Evolutionary conservation across 2,888 invertebrate genomes (phyloP).

Genomic region (Mellilla xanthometata): DNA sequence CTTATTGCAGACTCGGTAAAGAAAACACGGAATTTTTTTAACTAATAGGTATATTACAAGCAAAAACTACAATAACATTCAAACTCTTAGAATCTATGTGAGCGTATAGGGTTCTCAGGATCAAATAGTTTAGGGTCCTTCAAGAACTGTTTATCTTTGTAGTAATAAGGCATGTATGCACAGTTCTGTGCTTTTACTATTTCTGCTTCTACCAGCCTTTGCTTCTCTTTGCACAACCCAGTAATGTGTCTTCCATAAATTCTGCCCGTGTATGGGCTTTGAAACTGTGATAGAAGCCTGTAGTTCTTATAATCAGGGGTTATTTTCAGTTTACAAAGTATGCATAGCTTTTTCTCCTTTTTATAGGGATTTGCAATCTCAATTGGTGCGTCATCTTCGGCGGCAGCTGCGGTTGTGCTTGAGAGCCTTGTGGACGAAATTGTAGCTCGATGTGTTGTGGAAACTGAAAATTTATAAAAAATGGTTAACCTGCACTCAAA

Average conservation of each 20-base stretch:
- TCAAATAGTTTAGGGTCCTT: conserved; percentile 96
- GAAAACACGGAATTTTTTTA: too few species aligned
- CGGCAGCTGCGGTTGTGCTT: conserved; percentile 6
- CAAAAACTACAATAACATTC: conserved; percentile 9
- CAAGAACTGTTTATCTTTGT: conserved; percentile 90
- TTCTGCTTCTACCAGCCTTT: conserved; percentile 87
- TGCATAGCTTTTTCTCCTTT: conserved; percentile 87
- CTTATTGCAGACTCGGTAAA: too few species aligned
- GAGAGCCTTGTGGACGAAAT: conserved; percentile 39
- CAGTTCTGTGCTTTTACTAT: conserved; percentile 89
- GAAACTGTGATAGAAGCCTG: conserved; percentile 95
- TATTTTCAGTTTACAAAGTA: conserved; percentile 92
- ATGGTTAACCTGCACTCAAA: not conserved
- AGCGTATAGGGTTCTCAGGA: conserved; percentile 90
- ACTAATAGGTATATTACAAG: too few species aligned
- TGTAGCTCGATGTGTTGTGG: conserved; percentile 40
- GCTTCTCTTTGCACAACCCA: conserved; percentile 93
- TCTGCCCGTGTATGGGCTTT: conserved; percentile 96
- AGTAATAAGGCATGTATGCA: conserved; percentile 92
- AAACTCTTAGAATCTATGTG: conserved; percentile 84
- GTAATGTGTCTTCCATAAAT: conserved; percentile 97
- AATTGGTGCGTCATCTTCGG: conserved; percentile 66
- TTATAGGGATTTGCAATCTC: conserved; percentile 91
- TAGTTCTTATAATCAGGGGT: conserved; percentile 95
- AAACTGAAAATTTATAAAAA: conserved; percentile 45